phyloP scores from a whole-genome alignment of 2,797 vertebrate species.

The Rallus crepitans region DNA sequence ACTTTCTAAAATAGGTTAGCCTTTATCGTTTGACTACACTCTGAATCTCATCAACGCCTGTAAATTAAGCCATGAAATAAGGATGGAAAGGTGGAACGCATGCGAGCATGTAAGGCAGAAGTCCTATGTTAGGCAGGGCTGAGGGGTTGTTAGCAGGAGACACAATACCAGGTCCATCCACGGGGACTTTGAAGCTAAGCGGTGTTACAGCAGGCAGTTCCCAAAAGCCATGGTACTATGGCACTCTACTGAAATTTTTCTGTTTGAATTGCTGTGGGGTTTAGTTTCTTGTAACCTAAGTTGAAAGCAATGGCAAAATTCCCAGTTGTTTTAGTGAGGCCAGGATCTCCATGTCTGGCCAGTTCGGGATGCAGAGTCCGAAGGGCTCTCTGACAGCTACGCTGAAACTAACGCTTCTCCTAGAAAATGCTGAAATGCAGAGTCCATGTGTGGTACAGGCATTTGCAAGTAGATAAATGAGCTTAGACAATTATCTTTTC shows the following conservation, averaged over 20 bases:
- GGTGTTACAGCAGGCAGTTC: background rate
- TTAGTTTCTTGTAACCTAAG: background rate
- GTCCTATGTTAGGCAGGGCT: rapidly evolving
- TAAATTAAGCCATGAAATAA: background rate
- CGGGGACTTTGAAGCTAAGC: background rate
- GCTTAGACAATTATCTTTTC: background rate
- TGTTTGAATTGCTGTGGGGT: background rate
- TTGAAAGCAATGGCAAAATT: background rate
- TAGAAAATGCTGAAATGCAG: background rate
- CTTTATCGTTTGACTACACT: background rate
- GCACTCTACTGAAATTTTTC: background rate
- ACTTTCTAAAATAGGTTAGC: slow-evolving; percentile 21
- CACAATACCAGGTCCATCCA: rapidly evolving
- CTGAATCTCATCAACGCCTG: background rate
- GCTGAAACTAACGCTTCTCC: background rate
- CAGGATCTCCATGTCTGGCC: rapidly evolving
- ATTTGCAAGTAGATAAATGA: background rate
- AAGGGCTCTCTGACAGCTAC: background rate
- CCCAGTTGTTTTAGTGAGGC: background rate
- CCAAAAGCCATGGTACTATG: background rate
- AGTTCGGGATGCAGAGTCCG: background rate
- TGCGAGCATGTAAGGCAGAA: background rate
- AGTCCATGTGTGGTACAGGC: rapidly evolving
- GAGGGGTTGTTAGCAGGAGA: background rate
- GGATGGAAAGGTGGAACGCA: background rate